Conservation (phyloP, 2,797 vertebrate species). For the Micropoecilia bifurca region DNA sequence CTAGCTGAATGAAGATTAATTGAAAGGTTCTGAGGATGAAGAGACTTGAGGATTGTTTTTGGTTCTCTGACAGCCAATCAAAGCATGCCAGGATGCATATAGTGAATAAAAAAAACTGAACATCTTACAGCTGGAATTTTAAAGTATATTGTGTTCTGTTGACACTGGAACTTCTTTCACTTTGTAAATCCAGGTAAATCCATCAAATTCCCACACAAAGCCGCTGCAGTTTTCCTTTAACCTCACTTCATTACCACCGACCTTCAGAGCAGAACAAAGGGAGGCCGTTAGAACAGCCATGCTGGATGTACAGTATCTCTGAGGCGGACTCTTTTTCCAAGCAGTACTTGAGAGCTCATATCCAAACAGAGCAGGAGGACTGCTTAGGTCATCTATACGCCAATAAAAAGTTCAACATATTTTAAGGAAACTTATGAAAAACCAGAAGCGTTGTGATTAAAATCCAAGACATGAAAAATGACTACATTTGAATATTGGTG, state of each 20-base stretch:
- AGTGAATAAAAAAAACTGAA: constrained; percentile 10
- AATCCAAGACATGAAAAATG: background rate
- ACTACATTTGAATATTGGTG: background rate
- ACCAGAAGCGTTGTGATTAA: background rate
- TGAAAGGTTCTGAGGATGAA: constrained; percentile 35
- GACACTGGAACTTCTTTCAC: constrained; percentile 28
- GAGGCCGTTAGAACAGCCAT: background rate
- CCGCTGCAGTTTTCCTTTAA: constrained; percentile 42
- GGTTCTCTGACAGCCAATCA: constrained; percentile 28
- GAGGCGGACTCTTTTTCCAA: constrained; percentile 17
- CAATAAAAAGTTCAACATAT: background rate
- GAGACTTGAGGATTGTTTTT: constrained; percentile 26
- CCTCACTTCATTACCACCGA: constrained; percentile 47
- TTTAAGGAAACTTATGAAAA: background rate
- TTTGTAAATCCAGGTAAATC: constrained; percentile 50
- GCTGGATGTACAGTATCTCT: background rate
- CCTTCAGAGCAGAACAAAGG: constrained; percentile 40
- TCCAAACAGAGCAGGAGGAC: background rate
- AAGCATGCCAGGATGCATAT: constrained; percentile 40
- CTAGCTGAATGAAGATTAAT: constrained; percentile 44
- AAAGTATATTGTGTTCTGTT: constrained; percentile 31
- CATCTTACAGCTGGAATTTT: constrained; percentile 33
- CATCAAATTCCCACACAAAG: constrained; percentile 38
- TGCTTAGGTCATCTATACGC: background rate
- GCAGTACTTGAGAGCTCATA: constrained; percentile 8